Base-by-base conservation (phyloP, 2,113 vertebrate species). In the Boulengeromyrus knoepffleri region DNA sequence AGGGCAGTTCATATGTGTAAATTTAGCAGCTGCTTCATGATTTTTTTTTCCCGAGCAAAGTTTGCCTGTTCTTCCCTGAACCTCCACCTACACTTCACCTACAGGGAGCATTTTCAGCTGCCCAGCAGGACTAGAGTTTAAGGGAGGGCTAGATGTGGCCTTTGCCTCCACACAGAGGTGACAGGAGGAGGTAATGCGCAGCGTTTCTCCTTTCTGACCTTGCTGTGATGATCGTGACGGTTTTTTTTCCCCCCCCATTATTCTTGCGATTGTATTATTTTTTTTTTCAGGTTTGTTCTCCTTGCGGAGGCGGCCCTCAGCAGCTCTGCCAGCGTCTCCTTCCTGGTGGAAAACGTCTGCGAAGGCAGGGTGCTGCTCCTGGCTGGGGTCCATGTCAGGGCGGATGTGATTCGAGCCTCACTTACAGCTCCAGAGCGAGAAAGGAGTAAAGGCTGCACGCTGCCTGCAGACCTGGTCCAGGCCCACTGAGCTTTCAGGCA, bases 91-190 rank as follows among this genome's bases (percentile, higher is more conserved):
- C 58, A 36, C 50, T 24, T 39, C 90, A 17, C n/a, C 92, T 87
- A 90, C 91, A 96, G 95, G 95, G 91, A 96, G 95, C 90, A 95
- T 94, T 4, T 96, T 96, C 70, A 96, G 95, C 92, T 95, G 92
- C 91, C 90, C 96, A 93, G 94, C 94, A 89, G 93, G 93, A 53
- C 93, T 96, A 93, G 90, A 91, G 90, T 95, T 96, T 92, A 93
- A 96, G 84, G 95, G 93, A 91, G 94, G 91, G 87, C 90, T 94
- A 74, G 90, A 91, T 91, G 93, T 93, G 92, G 94, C 95, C 87
- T 89, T 92, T 5, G 92, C 94, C 27, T 88, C 92, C 89, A 89
- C 91, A 90, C 93, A 90, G 66, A 77, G 89, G 89, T 91, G 87
- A 91, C 84, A 50, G 56, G 50, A 62, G 24, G 49, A 21, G 2